Percentiles rank a stretch among this genome's conserved stretches.
These are phyloP conservation scores for Procambarus virginalis DNA, from an alignment of 1,140 invertebrate genomes.

Conservation along the genomic window DNA sequence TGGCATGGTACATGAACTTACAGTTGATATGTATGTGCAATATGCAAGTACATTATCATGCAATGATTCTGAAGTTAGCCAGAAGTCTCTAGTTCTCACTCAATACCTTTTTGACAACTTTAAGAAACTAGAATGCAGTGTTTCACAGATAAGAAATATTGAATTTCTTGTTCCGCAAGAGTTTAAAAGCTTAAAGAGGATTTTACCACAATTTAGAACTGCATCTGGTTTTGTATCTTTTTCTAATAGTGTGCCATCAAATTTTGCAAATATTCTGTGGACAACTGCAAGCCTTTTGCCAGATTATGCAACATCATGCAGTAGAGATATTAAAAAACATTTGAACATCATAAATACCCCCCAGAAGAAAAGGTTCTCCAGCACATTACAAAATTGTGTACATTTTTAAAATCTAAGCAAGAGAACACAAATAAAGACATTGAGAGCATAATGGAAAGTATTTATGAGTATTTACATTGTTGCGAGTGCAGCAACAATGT, in stretches of 20 bases:
- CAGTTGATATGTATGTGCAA: slow-evolving; percentile 4
- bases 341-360: neutral
- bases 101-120: neutral
- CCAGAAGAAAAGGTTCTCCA: slow-evolving; percentile 14
- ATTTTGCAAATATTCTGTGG: slow-evolving; percentile 22
- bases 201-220: slow-evolving; percentile 25
- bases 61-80: slow-evolving; percentile 11
- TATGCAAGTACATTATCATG: neutral
- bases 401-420: neutral
- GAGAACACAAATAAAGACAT: neutral
- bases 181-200: neutral
- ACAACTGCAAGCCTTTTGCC: slow-evolving; percentile 31
- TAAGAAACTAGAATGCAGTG: neutral
- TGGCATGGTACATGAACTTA: slow-evolving; percentile 22
- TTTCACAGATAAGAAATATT: neutral
- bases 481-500: neutral
- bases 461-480: slow-evolving; percentile 29
- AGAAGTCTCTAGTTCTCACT: slow-evolving; percentile 15
- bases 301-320: neutral
- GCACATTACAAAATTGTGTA: slow-evolving; percentile 4
- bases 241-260: neutral
- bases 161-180: slow-evolving; percentile 37
- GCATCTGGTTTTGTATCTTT: slow-evolving; percentile 25
- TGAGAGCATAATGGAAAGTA: slow-evolving; percentile 26
- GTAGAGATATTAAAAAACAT: neutral